phyloP scores from a whole-genome alignment of 2,888 invertebrate species.

The Pseudococcus jackbeardsleyi region DNA sequence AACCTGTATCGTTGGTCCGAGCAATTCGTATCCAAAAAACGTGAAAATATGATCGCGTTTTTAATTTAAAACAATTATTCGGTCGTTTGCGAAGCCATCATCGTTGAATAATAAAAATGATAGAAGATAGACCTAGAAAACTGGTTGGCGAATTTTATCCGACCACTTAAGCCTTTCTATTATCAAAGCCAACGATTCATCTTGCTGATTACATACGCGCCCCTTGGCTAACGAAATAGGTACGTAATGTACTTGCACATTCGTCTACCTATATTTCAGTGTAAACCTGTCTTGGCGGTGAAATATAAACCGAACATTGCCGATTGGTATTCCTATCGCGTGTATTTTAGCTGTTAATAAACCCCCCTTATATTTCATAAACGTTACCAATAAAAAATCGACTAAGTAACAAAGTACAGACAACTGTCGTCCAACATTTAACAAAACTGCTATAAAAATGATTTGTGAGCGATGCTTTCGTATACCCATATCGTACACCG shows the following conservation, averaged over 20 bases:
- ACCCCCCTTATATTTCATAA: constrained; percentile 34
- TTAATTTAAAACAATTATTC: constrained; percentile 57
- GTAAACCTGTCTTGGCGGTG: neutral
- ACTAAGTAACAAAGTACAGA: constrained; percentile 45
- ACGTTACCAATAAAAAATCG: constrained; percentile 43
- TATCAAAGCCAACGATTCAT: neutral
- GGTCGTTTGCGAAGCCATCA: constrained; percentile 1
- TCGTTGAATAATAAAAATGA: constrained; percentile 1
- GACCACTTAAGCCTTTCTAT: neutral
- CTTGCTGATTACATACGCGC: neutral
- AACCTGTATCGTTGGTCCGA: neutral
- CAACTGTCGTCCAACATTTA: constrained; percentile 48
- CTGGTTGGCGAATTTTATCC: neutral
- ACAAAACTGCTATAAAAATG: constrained; percentile 36
- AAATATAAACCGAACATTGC: neutral
- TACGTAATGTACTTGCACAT: neutral
- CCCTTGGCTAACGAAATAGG: neutral
- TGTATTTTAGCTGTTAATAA: constrained; percentile 43
- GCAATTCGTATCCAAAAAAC: constrained; percentile 46
- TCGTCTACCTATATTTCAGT: neutral
- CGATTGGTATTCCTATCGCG: neutral
- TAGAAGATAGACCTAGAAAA: neutral
- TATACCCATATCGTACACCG: neutral
- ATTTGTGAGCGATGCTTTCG: constrained; percentile 30
- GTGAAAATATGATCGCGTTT: constrained; percentile 55